Base-by-base conservation (phyloP, 2,888 invertebrate species). In the Ophioninae sp. region DNA sequence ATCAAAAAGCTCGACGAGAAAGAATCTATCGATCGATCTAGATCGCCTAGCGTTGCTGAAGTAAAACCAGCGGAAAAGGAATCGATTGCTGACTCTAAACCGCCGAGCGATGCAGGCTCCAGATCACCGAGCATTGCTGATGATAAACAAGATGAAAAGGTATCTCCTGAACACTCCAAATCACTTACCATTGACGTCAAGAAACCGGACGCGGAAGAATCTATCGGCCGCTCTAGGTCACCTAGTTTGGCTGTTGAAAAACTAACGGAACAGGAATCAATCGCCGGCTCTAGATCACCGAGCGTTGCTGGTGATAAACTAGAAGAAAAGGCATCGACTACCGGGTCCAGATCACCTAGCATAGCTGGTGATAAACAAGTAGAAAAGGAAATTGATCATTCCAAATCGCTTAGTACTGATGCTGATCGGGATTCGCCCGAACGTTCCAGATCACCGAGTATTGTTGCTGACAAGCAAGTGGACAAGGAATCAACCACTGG, bases 51-150 rank as follows among this genome's bases (percentile, higher is more conserved):
- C 20, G n/a, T 68, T 68, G 21, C 50, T 41, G 23, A 10, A 2
- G 30, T 44, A 2, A 81, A 67, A 69, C 72, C 13, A 7, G 70
- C 75, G 10, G 84, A 83, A 30, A 82, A 81, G 64, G 81, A 79
- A 70, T 64, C 68, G 1, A 2, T 17, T 0, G 80, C 37, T 57
- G 81, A 7, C 41, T 61, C 78, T 0, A 81, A 73, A 65, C 84
- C 83, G 17, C 73, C 86, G 0, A 85, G 82, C 20, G n/a, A 59
- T 39, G 41, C 70, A 7, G 62, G 17, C 23, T 30, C 30, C 30
- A 81, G 75, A 65, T 85, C 83, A 20, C 73, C 86, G 0, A 85
- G 82, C 20, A 21, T 64, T 39, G 41, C 70, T 10, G 62, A 7
- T 23, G 69, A 69, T 7, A 69, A 56, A 13, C 30, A 17, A 30